These are phyloP conservation scores for Schizotus pectinicornis DNA, from an alignment of 2,888 invertebrate genomes.

Conservation along the genomic window DNA sequence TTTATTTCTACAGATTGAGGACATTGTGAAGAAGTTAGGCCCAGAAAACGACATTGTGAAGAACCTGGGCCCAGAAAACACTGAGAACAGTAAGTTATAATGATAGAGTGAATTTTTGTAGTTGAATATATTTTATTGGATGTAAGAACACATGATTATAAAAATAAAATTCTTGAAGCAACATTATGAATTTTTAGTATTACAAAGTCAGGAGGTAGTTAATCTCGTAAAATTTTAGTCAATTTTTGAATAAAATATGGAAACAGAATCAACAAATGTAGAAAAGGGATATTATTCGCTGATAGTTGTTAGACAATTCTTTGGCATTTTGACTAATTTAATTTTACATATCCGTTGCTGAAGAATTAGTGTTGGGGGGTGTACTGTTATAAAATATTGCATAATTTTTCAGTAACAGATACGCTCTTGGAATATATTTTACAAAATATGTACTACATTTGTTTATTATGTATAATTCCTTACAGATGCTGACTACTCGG, in stretches of 20 bases:
- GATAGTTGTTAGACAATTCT: constrained; percentile 16
- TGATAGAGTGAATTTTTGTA: not conserved
- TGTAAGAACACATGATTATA: constrained; percentile 25
- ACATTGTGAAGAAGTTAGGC: constrained; percentile 24
- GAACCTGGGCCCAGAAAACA: constrained; percentile 16
- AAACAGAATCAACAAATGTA: constrained; percentile 4
- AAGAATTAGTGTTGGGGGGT: constrained; percentile 12
- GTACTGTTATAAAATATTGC: constrained; percentile 19
- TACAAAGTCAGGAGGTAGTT: constrained; percentile 19
- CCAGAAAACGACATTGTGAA: constrained; percentile 26
- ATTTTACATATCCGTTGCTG: constrained; percentile 18
- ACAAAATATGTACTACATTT: constrained; percentile 36
- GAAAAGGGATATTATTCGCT: constrained; percentile 6
- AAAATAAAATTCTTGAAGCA: constrained; percentile 19
- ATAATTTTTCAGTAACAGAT: constrained; percentile 17
- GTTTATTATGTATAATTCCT: constrained; percentile 25
- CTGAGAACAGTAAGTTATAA: no score
- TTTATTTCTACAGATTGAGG: constrained; percentile 26
- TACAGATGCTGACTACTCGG: constrained; percentile 16
- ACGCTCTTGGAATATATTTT: constrained; percentile 22
- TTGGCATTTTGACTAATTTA: constrained; percentile 35
- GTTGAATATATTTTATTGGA: constrained; percentile 27
- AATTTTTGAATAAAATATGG: constrained; percentile 15
- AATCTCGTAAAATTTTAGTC: no score
- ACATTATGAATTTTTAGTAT: constrained; percentile 20